Evolutionary conservation across 2,113 vertebrate genomes (phyloP).

Genomic region (Martes martes): DNA sequence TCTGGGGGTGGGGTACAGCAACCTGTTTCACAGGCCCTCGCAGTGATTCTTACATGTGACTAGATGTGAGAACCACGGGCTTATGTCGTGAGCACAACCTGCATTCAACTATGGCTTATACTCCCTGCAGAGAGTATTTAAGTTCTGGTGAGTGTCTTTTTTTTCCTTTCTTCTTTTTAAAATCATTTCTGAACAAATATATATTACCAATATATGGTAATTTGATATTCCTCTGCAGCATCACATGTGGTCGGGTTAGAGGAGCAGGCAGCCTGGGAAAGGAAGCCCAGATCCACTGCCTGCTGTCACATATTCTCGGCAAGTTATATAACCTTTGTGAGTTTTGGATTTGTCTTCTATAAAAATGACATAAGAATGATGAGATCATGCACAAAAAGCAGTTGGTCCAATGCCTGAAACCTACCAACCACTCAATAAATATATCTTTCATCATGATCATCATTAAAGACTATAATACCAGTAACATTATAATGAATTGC

Average conservation of each 20-base stretch:
- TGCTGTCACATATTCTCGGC: neutral
- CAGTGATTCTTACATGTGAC: neutral
- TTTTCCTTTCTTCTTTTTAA: neutral
- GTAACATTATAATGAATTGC: constrained; percentile 3
- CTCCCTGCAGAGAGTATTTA: neutral
- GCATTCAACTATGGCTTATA: neutral
- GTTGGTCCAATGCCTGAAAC: neutral
- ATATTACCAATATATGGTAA: neutral
- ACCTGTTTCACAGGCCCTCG: neutral
- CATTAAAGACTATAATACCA: neutral
- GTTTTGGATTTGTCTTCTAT: neutral
- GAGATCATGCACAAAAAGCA: neutral
- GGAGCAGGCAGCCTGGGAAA: neutral
- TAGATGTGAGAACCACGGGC: neutral
- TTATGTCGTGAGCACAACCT: neutral
- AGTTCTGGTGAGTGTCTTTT: neutral
- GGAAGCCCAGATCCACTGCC: neutral
- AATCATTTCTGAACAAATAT: neutral
- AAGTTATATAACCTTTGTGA: neutral
- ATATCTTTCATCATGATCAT: neutral
- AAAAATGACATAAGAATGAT: constrained; percentile 14
- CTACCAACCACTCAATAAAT: neutral
- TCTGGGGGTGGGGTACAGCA: neutral
- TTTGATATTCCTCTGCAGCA: neutral
- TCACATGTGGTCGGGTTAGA: neutral